Evolutionary conservation across 2,113 vertebrate genomes (phyloP), one percentile per base, ranked within the genome.

Genomic region (Petrocephalus zakoni): DNA sequence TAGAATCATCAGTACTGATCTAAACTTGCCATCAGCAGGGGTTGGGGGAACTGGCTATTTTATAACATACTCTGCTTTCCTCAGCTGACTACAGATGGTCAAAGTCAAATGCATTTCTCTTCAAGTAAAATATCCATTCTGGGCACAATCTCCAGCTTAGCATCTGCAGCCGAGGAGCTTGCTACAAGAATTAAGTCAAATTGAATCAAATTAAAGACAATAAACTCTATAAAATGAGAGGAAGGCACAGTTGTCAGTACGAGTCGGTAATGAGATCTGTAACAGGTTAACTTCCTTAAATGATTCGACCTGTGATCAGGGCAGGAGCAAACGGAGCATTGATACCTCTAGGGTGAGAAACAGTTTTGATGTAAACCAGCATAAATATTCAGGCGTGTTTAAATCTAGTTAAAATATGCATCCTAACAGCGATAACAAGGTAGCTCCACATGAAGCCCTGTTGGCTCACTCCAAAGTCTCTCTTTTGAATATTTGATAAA

Each of bases 331-430:
- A 84, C 56, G 52, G 75, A 94, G 92, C 21, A 56, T 19, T 83
- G 51, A 53, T 47, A 37, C 49, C 68, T 17, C 68, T 22, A 78
- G 87, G 46, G 15, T 86, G 29, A 55, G 6, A 55, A 55, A 81
- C 22, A 13, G 52, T 42, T 87, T 55, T 53, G 37, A 42, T 58
- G 46, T 87, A 88, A 90, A 78, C 68, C 68, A 51, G 46, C 83
- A 93, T 94, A 91, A 94, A 95, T 95, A 94, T 94, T 94, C 93
- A 91, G 94, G 85, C 86, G 92, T 92, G 89, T 92, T 93, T 93
- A 93, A 94, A 91, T 95, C 91, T 88, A 90, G 91, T 93, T 94
- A 92, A 94, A 94, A 94, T 93, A 94, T 94, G 93, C 93, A 92
- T 93, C 91, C 92, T 94, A 94, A 95, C 95, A 93, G 87, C 93